Conservation (phyloP, 2,888 invertebrate genomes). For the Polydrusus cervinus region DNA sequence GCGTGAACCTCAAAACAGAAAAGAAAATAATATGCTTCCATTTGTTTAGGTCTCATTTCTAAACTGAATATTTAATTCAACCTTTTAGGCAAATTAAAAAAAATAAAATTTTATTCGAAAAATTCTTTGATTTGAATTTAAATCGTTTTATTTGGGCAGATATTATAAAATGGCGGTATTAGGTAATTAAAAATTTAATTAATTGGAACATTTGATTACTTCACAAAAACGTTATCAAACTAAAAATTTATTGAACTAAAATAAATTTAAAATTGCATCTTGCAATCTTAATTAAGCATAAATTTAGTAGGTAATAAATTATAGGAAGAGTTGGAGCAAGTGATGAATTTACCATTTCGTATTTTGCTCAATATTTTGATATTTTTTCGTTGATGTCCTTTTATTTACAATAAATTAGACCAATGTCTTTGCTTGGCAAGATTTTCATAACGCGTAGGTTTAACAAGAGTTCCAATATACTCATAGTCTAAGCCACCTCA, state of each 20-base stretch:
- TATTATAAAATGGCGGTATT: background rate
- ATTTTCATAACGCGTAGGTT: no score
- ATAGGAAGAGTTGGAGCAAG: no score
- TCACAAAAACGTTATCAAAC: background rate
- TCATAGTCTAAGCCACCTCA: no score
- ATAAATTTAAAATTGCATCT: no score
- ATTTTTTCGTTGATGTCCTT: no score
- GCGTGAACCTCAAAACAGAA: slow-evolving; percentile 17
- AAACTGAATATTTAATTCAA: slow-evolving; percentile 8
- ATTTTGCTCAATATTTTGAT: no score
- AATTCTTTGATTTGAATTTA: slow-evolving; percentile 7
- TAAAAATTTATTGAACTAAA: background rate
- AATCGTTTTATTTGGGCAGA: background rate
- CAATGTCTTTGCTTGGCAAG: no score
- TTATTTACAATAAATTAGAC: no score
- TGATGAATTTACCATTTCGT: no score
- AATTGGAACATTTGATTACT: background rate
- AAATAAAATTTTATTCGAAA: background rate
- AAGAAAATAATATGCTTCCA: slow-evolving; percentile 23
- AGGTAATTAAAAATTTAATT: background rate
- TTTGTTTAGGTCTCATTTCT: slow-evolving; percentile 14
- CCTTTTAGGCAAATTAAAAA: slow-evolving; percentile 25
- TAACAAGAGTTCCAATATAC: no score
- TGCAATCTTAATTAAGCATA: no score
- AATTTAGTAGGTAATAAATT: no score